Base-by-base conservation (phyloP, 2,888 invertebrate species). In the Cetonia aurata region DNA sequence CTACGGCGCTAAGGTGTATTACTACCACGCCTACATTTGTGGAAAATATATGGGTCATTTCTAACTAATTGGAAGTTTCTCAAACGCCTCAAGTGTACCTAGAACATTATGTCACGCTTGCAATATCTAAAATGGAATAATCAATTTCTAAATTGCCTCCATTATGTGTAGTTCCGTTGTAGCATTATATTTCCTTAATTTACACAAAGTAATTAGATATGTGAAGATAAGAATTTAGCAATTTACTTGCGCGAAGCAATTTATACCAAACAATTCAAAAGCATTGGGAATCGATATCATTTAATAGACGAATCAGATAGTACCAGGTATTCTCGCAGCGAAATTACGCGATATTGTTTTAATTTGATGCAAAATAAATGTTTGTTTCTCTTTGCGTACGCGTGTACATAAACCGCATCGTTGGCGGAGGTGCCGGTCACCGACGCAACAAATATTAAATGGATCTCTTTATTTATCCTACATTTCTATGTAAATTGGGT, bases 121-220 rank as follows among this genome's bases (percentile, higher is more conserved):
- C 46, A 8, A 12, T 46, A 25, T 25, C 25, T 25, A 25, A 25
- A 25, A 25, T 25, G 25, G 25, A 25, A 1, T 25, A 25, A 25
- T 25, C 25, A 25, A 25, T 19, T 15, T 50, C 50, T 50, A 50
- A 50, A 50, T 50, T 19, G 19, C 15, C 9, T 50, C 19, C 15
- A 17, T 50, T 17, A 50, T 25, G 25, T 25, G 17, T 50, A 19
- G 9, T 19, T 9, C 9, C 9, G 15, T 50, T 50, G n/a, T 50
- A 1, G 19, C 50, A 50, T 50, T 50, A 50, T 50, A 50, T 50
- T 50, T 50, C n/a, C 46, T 46, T 12, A 46, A 10, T 46, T 15
- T 12, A 10, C 17, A 50, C 9, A 9, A 15, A 50, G 15, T 50
- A 50, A 17, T 50, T 50, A 50, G 50, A 50, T 3, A 4, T 50